Conservation (phyloP, 1,140 invertebrate genomes). For the Zaprionus davidi region DNA sequence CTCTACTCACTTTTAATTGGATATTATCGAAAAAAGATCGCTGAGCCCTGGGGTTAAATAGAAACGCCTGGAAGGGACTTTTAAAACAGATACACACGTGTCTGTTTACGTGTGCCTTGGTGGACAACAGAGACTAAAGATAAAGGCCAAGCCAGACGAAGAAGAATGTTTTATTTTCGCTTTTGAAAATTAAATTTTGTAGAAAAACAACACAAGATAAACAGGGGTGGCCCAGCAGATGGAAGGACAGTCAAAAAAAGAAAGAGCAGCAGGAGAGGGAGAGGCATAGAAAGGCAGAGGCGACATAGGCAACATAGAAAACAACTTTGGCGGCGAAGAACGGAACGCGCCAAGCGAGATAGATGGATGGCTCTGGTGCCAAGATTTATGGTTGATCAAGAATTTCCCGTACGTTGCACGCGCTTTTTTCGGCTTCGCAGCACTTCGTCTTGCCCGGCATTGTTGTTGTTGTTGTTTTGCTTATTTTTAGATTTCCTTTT, state of each 20-base stretch:
- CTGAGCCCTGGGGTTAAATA: conserved; percentile 32
- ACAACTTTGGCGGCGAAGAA: conserved; percentile 74
- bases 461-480: conserved; percentile 20
- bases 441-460: conserved; percentile 27
- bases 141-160: conserved; percentile 47
- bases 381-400: conserved; percentile 84
- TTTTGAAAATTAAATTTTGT: conserved; percentile 74
- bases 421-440: conserved; percentile 60
- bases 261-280: neutral
- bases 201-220: conserved; percentile 53
- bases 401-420: conserved; percentile 72
- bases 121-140: conserved; percentile 18
- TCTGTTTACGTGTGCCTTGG: conserved; percentile 42
- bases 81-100: conserved; percentile 51
- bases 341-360: conserved; percentile 78
- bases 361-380: conserved; percentile 82
- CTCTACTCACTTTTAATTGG: neutral
- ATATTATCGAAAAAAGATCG: neutral
- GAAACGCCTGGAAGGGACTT: conserved; percentile 20
- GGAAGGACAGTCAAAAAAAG: neutral
- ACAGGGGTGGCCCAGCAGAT: neutral
- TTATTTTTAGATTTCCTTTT: conserved; percentile 50
- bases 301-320: conserved; percentile 56
- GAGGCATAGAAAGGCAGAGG: neutral
- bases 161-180: conserved; percentile 73